Conservation (phyloP, 2,113 vertebrate species). For the Elgaria multicarinata region DNA sequence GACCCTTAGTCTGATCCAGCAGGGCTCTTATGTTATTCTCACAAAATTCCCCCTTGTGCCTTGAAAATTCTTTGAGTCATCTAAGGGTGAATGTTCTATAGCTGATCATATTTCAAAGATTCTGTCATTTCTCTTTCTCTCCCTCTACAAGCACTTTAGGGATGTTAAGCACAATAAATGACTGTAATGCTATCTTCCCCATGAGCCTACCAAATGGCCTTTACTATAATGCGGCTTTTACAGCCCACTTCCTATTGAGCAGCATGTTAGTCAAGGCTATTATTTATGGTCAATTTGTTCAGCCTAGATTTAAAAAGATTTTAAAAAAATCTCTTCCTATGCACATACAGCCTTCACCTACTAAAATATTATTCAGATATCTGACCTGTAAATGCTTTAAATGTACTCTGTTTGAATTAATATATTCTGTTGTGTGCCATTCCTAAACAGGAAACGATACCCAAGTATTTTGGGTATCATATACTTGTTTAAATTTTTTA, state of each 20-base stretch:
- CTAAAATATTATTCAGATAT: constrained; percentile 23
- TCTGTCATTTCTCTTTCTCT: constrained; percentile 10
- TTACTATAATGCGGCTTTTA: constrained; percentile 38
- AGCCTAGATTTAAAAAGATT: constrained; percentile 39
- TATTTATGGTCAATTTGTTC: constrained; percentile 11
- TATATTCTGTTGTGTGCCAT: background rate
- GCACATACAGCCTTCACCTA: constrained; percentile 37
- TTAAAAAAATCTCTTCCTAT: constrained; percentile 22
- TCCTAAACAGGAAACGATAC: background rate
- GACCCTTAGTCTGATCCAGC: too few species aligned
- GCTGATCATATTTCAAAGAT: constrained; percentile 14
- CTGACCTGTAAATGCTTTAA: background rate
- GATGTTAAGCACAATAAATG: constrained; percentile 27
- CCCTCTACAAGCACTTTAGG: constrained; percentile 10
- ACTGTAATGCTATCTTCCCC: constrained; percentile 41
- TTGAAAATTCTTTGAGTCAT: constrained; percentile 34
- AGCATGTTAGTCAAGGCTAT: background rate
- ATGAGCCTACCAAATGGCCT: constrained; percentile 14
- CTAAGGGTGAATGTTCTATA: background rate
- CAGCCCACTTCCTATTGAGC: constrained; percentile 41
- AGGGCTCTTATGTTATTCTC: background rate
- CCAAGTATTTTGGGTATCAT: background rate
- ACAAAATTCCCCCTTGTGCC: constrained; percentile 30
- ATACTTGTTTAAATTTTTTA: constrained; percentile 25
- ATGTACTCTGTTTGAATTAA: background rate